Conservation (phyloP, 2,888 invertebrate species). For the Hanleya hanleyi region DNA sequence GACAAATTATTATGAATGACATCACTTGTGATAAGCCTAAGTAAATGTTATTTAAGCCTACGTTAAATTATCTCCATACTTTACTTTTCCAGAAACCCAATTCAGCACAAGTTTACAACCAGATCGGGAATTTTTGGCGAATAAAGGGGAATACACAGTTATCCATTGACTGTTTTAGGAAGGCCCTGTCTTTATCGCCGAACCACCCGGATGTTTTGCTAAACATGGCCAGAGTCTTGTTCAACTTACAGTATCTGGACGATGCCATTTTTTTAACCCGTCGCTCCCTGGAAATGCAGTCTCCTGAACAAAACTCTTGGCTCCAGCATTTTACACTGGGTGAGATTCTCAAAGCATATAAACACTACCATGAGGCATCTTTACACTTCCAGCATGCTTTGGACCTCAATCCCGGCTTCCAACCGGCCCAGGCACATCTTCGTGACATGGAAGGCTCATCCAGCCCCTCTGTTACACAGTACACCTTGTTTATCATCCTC, state of each 20-base stretch:
- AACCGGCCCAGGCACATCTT: slow-evolving; percentile 85
- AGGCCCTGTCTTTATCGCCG: slow-evolving; percentile 86
- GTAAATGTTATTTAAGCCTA: too few species aligned
- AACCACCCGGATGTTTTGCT: slow-evolving; percentile 90
- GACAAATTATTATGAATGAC: too few species aligned
- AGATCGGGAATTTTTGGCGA: slow-evolving; percentile 93
- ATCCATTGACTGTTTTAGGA: slow-evolving; percentile 91
- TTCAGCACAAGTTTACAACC: slow-evolving; percentile 89
- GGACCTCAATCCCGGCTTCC: slow-evolving; percentile 88
- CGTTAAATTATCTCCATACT: too few species aligned
- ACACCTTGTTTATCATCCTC: slow-evolving; percentile 89
- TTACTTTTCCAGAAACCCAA: slow-evolving; percentile 70
- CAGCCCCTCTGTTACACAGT: slow-evolving; percentile 86
- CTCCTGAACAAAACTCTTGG: slow-evolving; percentile 90
- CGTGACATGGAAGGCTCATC: slow-evolving; percentile 87
- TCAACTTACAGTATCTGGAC: slow-evolving; percentile 90
- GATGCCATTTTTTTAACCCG: slow-evolving; percentile 91
- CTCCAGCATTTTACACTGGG: slow-evolving; percentile 93
- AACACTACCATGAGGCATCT: slow-evolving; percentile 90
- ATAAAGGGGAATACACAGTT: slow-evolving; percentile 90
- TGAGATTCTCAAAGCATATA: slow-evolving; percentile 92
- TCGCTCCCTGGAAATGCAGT: slow-evolving; percentile 87
- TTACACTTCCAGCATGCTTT: slow-evolving; percentile 87
- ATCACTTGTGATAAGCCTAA: too few species aligned
- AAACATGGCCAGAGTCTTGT: slow-evolving; percentile 87